phyloP scores from a whole-genome alignment of 2,113 vertebrate genomes.

The Paramormyrops kingsleyae region DNA sequence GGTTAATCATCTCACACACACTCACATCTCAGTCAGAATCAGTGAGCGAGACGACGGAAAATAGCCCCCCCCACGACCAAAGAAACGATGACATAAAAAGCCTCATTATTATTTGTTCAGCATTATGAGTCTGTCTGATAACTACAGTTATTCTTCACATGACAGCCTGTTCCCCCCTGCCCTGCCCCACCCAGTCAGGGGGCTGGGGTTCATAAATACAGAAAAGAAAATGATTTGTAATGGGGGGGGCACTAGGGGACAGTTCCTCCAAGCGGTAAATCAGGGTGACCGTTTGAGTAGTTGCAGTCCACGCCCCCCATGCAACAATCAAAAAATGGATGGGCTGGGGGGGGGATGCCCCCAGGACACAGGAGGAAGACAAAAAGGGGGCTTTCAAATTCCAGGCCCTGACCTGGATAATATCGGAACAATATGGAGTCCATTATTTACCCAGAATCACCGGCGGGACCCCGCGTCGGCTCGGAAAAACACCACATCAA shows the following conservation, averaged over 20 bases:
- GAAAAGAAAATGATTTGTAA: background rate
- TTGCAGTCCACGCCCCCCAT: background rate
- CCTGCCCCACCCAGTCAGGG: background rate
- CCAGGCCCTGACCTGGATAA: background rate
- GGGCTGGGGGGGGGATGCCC: background rate
- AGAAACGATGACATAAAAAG: background rate
- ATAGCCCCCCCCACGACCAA: background rate
- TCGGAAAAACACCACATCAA: background rate
- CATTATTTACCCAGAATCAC: background rate
- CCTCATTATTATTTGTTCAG: background rate
- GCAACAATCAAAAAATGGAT: background rate
- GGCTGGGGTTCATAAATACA: background rate
- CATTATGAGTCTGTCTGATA: background rate
- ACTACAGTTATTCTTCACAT: background rate
- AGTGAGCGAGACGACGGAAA: background rate
- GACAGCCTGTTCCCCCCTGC: background rate
- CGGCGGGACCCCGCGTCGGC: background rate
- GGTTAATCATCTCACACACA: background rate
- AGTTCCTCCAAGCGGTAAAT: background rate
- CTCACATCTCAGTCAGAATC: constrained; percentile 3
- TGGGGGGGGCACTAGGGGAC: background rate
- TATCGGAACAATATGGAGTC: background rate
- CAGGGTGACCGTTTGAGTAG: background rate
- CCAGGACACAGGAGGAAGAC: background rate
- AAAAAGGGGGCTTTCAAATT: background rate